Percentiles rank a stretch among this genome's conserved stretches.
Conservation (phyloP, 2,888 invertebrate genomes). For the Eupithecia pulchellata region DNA sequence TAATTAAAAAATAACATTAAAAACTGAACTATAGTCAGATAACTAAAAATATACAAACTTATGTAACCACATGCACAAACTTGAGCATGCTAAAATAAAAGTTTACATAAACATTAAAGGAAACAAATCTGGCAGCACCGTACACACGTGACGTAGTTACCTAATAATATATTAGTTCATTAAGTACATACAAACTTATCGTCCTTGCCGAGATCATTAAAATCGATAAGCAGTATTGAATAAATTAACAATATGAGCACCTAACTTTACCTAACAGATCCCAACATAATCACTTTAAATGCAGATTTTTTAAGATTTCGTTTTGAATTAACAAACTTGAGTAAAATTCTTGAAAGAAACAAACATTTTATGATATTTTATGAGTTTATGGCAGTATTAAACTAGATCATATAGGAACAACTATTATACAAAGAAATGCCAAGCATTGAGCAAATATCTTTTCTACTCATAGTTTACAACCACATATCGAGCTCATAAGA, state of each 20-base stretch:
- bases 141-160: conserved; percentile 16
- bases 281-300: conserved; percentile 28
- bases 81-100: conserved; percentile 16
- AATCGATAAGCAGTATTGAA: conserved; percentile 21
- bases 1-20: not conserved
- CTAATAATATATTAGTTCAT: conserved; percentile 20
- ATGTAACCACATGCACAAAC: conserved; percentile 25
- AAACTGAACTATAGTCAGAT: conserved; percentile 19
- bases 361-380: conserved; percentile 2
- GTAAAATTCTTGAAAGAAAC: not conserved
- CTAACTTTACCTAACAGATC: conserved; percentile 27
- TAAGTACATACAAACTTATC: conserved; percentile 26
- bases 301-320: not conserved
- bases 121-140: conserved; percentile 13
- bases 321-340: not conserved
- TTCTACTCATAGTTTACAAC: conserved; percentile 18
- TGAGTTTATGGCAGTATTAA: conserved; percentile 15
- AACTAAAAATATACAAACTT: conserved; percentile 25
- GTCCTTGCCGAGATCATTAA: conserved; percentile 23
- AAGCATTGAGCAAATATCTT: conserved; percentile 32
- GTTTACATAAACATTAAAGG: conserved; percentile 19
- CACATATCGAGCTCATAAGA: conserved; percentile 25
- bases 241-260: conserved; percentile 20
- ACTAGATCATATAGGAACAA: conserved; percentile 29
- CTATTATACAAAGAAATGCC: conserved; percentile 4